phyloP scores from a whole-genome alignment of 2,888 invertebrate genomes.

The Steinernema carpocapsae region DNA sequence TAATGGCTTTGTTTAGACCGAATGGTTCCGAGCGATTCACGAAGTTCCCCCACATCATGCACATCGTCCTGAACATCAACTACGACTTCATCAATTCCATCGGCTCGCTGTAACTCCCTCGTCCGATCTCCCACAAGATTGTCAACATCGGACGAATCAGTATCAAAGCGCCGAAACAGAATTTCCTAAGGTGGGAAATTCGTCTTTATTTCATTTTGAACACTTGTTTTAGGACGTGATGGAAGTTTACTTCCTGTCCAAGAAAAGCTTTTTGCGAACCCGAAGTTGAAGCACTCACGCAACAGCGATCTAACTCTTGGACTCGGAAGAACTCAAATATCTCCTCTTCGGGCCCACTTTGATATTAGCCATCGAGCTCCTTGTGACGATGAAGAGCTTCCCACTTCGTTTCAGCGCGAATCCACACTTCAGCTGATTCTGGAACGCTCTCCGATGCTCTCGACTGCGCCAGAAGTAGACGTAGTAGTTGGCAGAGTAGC shows the following conservation, averaged over 20 bases:
- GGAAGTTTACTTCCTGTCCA: background rate
- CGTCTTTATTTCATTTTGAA: background rate
- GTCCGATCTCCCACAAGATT: conserved; percentile 12
- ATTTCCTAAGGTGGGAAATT: background rate
- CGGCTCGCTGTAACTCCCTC: background rate
- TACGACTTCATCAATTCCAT: conserved; percentile 9
- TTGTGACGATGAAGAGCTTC: no score
- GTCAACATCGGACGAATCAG: conserved; percentile 24
- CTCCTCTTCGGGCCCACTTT: no score
- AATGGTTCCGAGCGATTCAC: background rate
- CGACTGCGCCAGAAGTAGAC: no score
- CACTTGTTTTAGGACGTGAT: background rate
- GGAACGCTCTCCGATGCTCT: no score
- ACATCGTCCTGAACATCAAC: background rate
- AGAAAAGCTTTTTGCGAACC: background rate
- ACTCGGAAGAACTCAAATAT: no score
- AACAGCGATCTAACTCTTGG: no score
- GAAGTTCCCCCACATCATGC: background rate
- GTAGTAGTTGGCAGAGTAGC: no score
- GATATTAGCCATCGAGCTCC: no score
- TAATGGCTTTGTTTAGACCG: background rate
- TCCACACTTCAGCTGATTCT: no score
- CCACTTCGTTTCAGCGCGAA: no score
- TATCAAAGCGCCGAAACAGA: background rate
- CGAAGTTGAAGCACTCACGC: conserved; percentile 1